These are phyloP conservation scores for Nematostella vectensis DNA, from an alignment of 92 coral and sea anemone genomes.

Conservation along the genomic window DNA sequence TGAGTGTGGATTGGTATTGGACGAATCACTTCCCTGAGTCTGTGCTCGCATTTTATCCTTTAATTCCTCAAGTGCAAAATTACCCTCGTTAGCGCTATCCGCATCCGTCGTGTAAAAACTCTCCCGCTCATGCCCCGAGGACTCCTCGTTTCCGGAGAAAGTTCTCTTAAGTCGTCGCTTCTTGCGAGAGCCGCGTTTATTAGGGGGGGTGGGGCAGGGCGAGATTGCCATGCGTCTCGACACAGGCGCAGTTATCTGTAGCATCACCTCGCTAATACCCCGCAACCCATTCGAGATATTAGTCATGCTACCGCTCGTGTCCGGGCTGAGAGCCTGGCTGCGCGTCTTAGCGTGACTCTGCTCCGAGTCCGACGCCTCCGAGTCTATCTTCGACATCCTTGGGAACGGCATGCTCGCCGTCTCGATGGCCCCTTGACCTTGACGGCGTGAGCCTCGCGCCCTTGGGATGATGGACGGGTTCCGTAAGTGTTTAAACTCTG, in stretches of 20 bases:
- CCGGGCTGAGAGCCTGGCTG: constrained; percentile 21
- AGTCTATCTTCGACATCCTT: constrained; percentile 21
- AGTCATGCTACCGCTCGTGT: constrained; percentile 33
- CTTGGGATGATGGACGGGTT: constrained; percentile 83
- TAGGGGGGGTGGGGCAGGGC: constrained; percentile 66
- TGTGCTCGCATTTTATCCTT: constrained; percentile 25
- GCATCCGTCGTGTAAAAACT: constrained; percentile 66
- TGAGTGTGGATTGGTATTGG: constrained; percentile 19
- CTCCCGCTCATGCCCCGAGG: constrained; percentile 49
- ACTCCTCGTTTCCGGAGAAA: constrained; percentile 30
- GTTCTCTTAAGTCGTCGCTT: constrained; percentile 35
- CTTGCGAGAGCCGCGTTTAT: constrained; percentile 41
- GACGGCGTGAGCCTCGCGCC: constrained; percentile 18
- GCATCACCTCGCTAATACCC: constrained; percentile 78
- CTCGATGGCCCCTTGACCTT: constrained; percentile 24
- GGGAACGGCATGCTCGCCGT: constrained; percentile 17
- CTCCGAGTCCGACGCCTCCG: constrained; percentile 32
- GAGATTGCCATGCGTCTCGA: constrained; percentile 96
- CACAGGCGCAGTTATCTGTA: constrained; percentile 70
- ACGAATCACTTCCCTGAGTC: constrained; percentile 10
- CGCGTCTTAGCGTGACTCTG: constrained; percentile 11
- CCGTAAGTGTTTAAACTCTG: constrained; percentile 57
- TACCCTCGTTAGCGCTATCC: constrained; percentile 59
- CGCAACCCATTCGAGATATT: constrained; percentile 73
- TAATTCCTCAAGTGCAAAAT: constrained; percentile 17